phyloP scores from a whole-genome alignment of 2,888 invertebrate species.

The Neocrepidodera transversa region DNA sequence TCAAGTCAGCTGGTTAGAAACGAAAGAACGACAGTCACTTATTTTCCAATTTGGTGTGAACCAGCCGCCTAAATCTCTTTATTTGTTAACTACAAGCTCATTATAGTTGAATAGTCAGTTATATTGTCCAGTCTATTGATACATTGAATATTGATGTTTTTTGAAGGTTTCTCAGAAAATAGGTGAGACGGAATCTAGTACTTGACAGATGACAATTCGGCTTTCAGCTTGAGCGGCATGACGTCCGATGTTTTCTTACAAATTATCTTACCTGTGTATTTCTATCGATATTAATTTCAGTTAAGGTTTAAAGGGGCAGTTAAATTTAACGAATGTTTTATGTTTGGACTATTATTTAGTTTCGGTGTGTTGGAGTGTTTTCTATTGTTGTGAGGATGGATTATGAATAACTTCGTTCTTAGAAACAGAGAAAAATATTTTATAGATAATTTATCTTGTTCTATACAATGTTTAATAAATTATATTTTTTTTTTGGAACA shows the following conservation, averaged over 20 bases:
- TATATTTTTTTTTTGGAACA: no score
- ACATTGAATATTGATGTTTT: conserved; percentile 41
- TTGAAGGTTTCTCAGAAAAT: conserved; percentile 47
- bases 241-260: conserved; percentile 51
- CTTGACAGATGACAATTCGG: conserved; percentile 48
- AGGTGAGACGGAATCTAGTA: conserved; percentile 49
- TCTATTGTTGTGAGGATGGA: no score
- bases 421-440: no score
- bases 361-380: no score
- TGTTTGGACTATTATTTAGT: conserved; percentile 34
- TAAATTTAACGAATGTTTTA: conserved; percentile 37
- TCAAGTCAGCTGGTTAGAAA: conserved; percentile 47
- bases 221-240: conserved; percentile 47
- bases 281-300: conserved; percentile 39
- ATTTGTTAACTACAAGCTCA: conserved; percentile 49
- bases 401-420: no score
- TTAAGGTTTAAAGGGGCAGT: conserved; percentile 33
- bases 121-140: conserved; percentile 40
- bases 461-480: no score
- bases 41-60: conserved; percentile 54
- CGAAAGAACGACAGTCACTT: conserved; percentile 49
- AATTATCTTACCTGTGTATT: conserved; percentile 56
- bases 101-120: conserved; percentile 52
- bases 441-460: no score
- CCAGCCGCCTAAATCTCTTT: conserved; percentile 50